phyloP scores from a whole-genome alignment of 2,888 invertebrate species.

The Erebia ligea region DNA sequence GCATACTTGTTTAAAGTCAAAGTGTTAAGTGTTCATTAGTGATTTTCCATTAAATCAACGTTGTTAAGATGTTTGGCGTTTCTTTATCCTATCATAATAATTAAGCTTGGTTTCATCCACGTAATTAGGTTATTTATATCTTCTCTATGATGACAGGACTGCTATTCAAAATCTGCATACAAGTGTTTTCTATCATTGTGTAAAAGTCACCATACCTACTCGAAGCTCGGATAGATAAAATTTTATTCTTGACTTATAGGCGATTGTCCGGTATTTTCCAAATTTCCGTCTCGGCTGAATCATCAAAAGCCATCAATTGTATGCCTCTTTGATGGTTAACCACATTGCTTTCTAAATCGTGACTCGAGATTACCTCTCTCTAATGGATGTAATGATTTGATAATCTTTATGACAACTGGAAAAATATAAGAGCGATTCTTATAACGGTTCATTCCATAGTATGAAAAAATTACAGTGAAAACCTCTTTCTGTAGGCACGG shows the following conservation, averaged over 20 bases:
- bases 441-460: not conserved
- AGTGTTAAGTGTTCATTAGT: too few relatives aligned
- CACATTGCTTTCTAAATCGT: constrained; percentile 27
- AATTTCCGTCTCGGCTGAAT: constrained; percentile 1
- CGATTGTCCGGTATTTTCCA: constrained; percentile 1
- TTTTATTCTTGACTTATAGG: not conserved
- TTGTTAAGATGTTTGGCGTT: too few relatives aligned
- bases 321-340: constrained; percentile 10
- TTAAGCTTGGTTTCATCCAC: too few relatives aligned
- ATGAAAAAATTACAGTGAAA: not conserved
- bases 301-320: constrained; percentile 9
- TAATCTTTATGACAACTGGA: constrained; percentile 20
- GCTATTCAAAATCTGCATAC: too few relatives aligned
- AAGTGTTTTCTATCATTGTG: too few relatives aligned
- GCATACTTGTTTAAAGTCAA: too few relatives aligned
- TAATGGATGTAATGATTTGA: constrained; percentile 24
- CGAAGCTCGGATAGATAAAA: not conserved
- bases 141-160: too few relatives aligned
- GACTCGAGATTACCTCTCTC: constrained; percentile 23
- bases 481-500: not conserved
- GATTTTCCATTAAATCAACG: too few relatives aligned
- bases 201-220: too few relatives aligned
- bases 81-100: too few relatives aligned
- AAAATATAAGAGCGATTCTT: not conserved
- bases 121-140: too few relatives aligned